Evolutionary conservation across 2,797 vertebrate species (phyloP).

Genomic region (Lycodopsis pacificus): DNA sequence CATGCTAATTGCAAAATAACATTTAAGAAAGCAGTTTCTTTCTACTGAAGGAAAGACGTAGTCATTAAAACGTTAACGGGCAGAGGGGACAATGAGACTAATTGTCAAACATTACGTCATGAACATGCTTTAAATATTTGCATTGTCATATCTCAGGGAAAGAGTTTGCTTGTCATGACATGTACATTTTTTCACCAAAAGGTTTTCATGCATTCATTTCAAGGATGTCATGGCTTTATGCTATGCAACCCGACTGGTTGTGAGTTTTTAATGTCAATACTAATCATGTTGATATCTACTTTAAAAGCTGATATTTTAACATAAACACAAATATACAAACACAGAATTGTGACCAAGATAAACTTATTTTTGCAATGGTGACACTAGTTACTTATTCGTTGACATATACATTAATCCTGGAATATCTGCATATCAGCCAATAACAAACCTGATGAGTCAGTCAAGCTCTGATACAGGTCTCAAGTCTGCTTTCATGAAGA

Average conservation of each 20-base stretch:
- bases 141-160: neutral
- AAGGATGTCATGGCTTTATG: neutral
- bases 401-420: neutral
- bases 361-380: rapidly evolving
- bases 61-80: no score
- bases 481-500: neutral
- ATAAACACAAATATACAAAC: no score
- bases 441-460: neutral
- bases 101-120: neutral
- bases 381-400: neutral
- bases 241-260: rapidly evolving
- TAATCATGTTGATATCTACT: neutral
- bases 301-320: neutral
- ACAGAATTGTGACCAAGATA: neutral
- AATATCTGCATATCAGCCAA: neutral
- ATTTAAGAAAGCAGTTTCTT: neutral
- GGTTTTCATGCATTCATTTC: neutral
- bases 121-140: neutral
- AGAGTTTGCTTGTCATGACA: neutral
- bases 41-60: neutral
- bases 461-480: neutral
- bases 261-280: neutral
- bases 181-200: neutral
- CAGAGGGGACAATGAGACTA: neutral
- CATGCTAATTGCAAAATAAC: neutral